phyloP scores from a whole-genome alignment of 2,113 vertebrate species.

The Laterallus jamaicensis region DNA sequence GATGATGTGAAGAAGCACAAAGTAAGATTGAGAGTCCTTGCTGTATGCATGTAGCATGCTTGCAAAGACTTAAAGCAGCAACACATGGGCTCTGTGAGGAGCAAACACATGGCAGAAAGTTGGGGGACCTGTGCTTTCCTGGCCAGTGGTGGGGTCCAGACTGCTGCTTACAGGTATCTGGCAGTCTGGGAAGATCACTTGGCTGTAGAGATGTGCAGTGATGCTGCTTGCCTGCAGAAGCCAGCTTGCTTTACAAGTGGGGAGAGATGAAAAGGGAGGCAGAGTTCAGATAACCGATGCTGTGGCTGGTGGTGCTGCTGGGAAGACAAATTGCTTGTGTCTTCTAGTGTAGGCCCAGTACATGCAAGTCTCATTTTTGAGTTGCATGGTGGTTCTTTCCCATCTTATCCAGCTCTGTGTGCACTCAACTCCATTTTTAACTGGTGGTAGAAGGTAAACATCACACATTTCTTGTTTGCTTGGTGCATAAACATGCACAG shows the following conservation, averaged over 20 bases:
- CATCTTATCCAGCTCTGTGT: neutral
- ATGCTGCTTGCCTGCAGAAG: neutral
- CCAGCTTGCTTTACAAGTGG: neutral
- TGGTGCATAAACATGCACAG: too few species aligned
- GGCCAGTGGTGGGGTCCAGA: neutral
- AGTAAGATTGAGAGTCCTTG: neutral
- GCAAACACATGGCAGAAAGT: neutral
- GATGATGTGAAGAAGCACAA: neutral
- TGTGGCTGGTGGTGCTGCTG: neutral
- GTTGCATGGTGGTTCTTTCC: neutral
- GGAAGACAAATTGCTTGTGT: neutral
- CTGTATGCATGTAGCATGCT: too few species aligned
- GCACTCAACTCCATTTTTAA: neutral
- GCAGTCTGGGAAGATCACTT: neutral
- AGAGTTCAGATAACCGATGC: neutral
- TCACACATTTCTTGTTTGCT: neutral
- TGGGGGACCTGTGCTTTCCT: neutral
- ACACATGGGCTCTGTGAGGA: rapidly evolving
- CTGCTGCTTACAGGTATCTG: neutral
- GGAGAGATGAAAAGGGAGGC: neutral
- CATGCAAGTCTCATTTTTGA: neutral
- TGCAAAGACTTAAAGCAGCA: neutral
- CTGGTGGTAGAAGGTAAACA: neutral
- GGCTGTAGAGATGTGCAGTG: neutral
- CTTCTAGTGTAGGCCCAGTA: neutral